Percentiles rank a stretch among this genome's conserved stretches.
These are phyloP conservation scores for Philopotamus ludificatus DNA, from an alignment of 1,140 invertebrate genomes.

Conservation along the genomic window DNA sequence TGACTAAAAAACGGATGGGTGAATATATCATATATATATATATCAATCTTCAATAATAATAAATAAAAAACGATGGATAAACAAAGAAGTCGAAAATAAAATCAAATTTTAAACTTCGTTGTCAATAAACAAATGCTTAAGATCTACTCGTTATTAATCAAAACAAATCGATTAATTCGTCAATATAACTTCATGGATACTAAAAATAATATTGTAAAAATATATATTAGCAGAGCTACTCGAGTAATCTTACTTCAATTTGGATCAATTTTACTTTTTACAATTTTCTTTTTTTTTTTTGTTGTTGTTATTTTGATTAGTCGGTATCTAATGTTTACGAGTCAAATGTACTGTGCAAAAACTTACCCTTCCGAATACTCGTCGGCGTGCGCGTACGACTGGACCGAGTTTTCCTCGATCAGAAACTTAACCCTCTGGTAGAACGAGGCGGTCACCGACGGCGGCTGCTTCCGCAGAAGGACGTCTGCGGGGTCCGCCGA, in stretches of 20 bases:
- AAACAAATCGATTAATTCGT: no score
- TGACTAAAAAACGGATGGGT: no score
- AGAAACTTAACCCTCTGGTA: constrained; percentile 98
- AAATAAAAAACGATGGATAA: no score
- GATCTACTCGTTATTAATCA: background rate
- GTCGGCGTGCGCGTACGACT: constrained; percentile 95
- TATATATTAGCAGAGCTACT: background rate
- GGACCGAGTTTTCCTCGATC: constrained; percentile 97
- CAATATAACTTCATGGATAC: background rate
- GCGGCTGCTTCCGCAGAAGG: constrained; percentile 90
- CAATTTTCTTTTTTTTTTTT: no score
- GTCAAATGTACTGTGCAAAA: constrained; percentile 32
- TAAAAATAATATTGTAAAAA: background rate
- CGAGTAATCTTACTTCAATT: background rate
- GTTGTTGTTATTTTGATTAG: constrained; percentile 1
- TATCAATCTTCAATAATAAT: no score
- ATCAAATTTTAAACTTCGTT: no score
- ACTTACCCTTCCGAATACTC: constrained; percentile 98
- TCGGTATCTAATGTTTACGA: background rate
- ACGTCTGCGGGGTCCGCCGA: constrained; percentile 95
- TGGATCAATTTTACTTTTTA: background rate
- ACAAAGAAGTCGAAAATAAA: no score
- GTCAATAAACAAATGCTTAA: no score
- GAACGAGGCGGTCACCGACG: constrained; percentile 94
- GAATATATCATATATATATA: no score